Conservation (phyloP, 1,140 invertebrate species). For the Drosophila elegans region DNA sequence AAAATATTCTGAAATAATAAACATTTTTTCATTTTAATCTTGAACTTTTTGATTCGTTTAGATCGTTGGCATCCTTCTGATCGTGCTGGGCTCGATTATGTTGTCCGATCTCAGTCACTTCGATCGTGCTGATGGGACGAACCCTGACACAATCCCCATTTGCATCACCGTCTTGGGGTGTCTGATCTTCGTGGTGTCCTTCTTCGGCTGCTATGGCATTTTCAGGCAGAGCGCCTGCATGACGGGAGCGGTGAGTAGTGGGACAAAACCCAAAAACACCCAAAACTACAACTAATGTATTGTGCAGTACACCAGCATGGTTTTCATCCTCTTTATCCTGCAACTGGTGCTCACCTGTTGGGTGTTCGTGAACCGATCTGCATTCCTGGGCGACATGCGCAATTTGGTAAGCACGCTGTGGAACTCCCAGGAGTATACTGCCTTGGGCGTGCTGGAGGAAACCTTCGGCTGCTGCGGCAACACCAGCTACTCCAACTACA, state of each 20-base stretch:
- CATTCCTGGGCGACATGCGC: constrained; percentile 84
- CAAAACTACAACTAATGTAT: background rate
- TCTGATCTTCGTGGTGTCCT: constrained; percentile 91
- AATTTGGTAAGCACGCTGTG: constrained; percentile 81
- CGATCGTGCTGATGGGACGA: constrained; percentile 81
- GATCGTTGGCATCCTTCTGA: constrained; percentile 87
- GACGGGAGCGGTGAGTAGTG: constrained; percentile 88
- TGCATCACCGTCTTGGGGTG: constrained; percentile 89
- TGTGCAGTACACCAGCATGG: constrained; percentile 87
- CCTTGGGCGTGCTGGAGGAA: constrained; percentile 65
- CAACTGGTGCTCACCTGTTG: constrained; percentile 88
- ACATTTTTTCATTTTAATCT: too few relatives aligned
- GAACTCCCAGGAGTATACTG: constrained; percentile 33
- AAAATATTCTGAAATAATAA: too few relatives aligned
- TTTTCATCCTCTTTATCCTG: constrained; percentile 87
- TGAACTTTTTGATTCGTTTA: constrained; percentile 51
- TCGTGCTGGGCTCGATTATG: constrained; percentile 87
- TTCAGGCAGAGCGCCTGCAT: constrained; percentile 92
- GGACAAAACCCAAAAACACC: background rate
- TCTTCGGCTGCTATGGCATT: constrained; percentile 94
- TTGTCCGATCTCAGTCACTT: constrained; percentile 85
- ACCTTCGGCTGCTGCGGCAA: constrained; percentile 88
- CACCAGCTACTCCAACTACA: constrained; percentile 84
- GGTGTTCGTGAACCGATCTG: constrained; percentile 86
- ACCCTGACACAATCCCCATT: constrained; percentile 86